Conservation (phyloP, 2,797 vertebrate genomes). For the Melanotaenia maccullochi region DNA sequence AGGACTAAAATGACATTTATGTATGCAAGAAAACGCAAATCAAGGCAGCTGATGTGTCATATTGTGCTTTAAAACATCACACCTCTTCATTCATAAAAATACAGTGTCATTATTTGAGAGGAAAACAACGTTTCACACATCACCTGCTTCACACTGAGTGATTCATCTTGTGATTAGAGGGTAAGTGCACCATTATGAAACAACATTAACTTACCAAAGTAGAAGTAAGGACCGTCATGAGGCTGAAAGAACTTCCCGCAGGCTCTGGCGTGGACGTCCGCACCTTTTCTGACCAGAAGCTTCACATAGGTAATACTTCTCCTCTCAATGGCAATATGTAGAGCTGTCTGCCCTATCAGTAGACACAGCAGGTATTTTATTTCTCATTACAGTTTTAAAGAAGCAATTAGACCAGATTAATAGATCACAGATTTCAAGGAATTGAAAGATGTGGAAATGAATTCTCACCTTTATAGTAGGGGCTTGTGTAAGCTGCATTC, state of each 20-base stretch:
- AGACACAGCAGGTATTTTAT: background rate
- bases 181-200: background rate
- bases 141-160: background rate
- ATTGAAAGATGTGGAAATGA: background rate
- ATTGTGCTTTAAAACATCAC: too few relatives aligned
- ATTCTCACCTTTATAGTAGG: slow-evolving; percentile 89
- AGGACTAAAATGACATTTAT: background rate
- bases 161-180: background rate
- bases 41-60: too few relatives aligned
- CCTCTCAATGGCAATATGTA: slow-evolving; percentile 95
- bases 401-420: background rate
- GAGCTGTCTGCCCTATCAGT: slow-evolving; percentile 90
- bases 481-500: slow-evolving; percentile 88
- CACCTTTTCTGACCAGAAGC: slow-evolving; percentile 90
- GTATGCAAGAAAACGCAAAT: background rate
- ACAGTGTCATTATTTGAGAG: background rate
- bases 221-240: slow-evolving; percentile 88
- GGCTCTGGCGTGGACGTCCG: slow-evolving; percentile 90
- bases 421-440: background rate
- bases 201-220: slow-evolving; percentile 89
- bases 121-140: background rate
- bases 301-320: slow-evolving; percentile 87
- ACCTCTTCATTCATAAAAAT: background rate
- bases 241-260: slow-evolving; percentile 93
- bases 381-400: too few relatives aligned